Evolutionary conservation across 2,113 vertebrate genomes (phyloP).

Genomic region (Rostratula benghalensis): DNA sequence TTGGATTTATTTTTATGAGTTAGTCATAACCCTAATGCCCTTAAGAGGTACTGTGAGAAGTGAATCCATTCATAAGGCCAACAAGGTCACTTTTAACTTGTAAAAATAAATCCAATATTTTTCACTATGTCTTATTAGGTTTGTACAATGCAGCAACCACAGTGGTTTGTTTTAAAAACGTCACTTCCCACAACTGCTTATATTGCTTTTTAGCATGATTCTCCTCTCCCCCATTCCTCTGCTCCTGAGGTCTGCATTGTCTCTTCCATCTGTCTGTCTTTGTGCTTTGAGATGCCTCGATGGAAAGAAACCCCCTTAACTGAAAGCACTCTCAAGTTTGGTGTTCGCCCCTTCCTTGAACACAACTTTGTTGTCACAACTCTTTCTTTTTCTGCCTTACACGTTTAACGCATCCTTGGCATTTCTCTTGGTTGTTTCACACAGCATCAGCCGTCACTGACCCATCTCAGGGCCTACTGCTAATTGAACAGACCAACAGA

Average conservation of each 20-base stretch:
- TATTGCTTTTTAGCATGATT: constrained; percentile 53
- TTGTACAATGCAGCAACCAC: constrained; percentile 74
- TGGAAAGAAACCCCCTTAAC: not conserved
- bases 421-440: not conserved
- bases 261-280: not conserved
- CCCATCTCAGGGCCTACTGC: not conserved
- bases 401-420: not conserved
- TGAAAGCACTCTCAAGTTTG: not conserved
- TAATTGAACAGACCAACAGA: not conserved
- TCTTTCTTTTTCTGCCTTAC: not conserved
- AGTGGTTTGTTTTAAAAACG: constrained; percentile 51
- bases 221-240: not conserved
- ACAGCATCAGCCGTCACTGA: not conserved
- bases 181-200: constrained; percentile 53
- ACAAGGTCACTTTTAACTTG: constrained; percentile 80
- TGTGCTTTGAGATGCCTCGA: not conserved
- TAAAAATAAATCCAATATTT: constrained; percentile 85
- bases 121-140: constrained; percentile 80
- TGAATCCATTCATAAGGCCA: constrained; percentile 80
- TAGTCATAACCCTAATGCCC: constrained; percentile 81
- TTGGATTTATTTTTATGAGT: constrained; percentile 85
- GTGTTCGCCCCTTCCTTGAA: not conserved
- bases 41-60: constrained; percentile 74
- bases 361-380: not conserved
- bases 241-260: not conserved